Base-by-base conservation (phyloP, 2,113 vertebrate genomes). In the Tor tambroides region DNA sequence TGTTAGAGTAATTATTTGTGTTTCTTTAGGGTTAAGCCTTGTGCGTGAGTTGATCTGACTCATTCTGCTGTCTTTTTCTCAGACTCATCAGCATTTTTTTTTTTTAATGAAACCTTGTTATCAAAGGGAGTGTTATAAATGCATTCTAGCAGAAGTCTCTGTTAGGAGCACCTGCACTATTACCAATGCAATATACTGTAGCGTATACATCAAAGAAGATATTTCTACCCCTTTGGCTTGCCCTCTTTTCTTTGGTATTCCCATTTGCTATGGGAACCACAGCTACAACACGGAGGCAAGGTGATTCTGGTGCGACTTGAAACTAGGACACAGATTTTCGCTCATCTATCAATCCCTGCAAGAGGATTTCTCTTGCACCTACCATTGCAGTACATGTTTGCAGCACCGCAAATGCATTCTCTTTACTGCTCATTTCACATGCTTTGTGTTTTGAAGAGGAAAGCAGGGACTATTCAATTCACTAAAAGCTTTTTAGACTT, bases 261-360 rank as follows among this genome's bases (percentile, higher is more conserved):
- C 43, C 74, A 77, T n/a, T 51, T 51, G 65, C 65, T 32, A 4
- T 32, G 65, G 30, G 28, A 69, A 69, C 65, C 65, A 32, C 26
- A 51, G 74, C 43, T 49, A 77, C 17, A 23, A 49, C 74, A 77
- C 2, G 71, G 74, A 77, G 43, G 74, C 15, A 75, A 80, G 74
- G 35, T 75, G 56, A 78, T 77, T 65, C 23, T n/a, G 19, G 85
- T 46, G 35, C 21, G 3, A 14, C 54, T 0, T 10, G 77, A 85
- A 63, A 78, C 71, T 78, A 67, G 86, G 86, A 78, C 86, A 76
- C 61, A 14, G 79, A 51, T 43, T 74, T 59, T 30, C 6, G 26
- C 74, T 77, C 74, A 76, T 76, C n/a, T 76, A 76, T 76, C 74
- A 28, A 49, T 76, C n/a, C 74, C 43, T 28, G 43, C 43, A 51